Conservation (phyloP, 2,888 invertebrate genomes). For the Itoplectis maculator region DNA sequence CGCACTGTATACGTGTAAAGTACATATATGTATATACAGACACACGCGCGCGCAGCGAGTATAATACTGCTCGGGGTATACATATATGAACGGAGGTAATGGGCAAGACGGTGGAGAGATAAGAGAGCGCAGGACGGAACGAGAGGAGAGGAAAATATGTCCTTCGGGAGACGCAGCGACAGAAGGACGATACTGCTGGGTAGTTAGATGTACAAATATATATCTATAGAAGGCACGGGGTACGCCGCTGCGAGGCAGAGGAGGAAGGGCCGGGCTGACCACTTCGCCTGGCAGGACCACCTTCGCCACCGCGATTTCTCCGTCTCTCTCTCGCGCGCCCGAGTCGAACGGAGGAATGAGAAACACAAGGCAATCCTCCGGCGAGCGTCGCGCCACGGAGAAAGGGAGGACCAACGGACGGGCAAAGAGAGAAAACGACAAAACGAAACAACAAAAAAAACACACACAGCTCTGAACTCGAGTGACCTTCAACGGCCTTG, state of each 20-base stretch:
- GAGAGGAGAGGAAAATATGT: constrained; percentile 46
- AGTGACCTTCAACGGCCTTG: constrained; percentile 78
- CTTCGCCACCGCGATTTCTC: constrained; percentile 63
- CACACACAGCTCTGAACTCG: constrained; percentile 74
- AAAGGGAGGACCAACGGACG: constrained; percentile 65
- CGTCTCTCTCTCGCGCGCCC: constrained; percentile 26
- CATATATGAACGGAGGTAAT: constrained; percentile 53
- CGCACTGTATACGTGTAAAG: background rate
- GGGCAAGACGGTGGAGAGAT: constrained; percentile 60
- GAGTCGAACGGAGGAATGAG: constrained; percentile 60
- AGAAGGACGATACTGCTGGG: constrained; percentile 57
- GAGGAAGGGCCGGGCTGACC: constrained; percentile 71
- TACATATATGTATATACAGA: background rate
- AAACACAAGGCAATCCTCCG: constrained; percentile 59
- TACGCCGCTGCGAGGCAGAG: constrained; percentile 13
- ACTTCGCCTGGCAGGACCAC: constrained; percentile 71
- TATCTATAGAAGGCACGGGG: background rate
- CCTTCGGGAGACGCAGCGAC: constrained; percentile 53
- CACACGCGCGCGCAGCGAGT: background rate
- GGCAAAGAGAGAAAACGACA: constrained; percentile 31
- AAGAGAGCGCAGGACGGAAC: constrained; percentile 51
- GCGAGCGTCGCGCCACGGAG: constrained; percentile 47
- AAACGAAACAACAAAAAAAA: no score
- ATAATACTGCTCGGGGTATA: constrained; percentile 12
- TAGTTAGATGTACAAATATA: constrained; percentile 52